Percentiles rank a stretch among this genome's conserved stretches.
phyloP scores from a whole-genome alignment of 2,888 invertebrate genomes.

The Lasioglossum zephyrum region DNA sequence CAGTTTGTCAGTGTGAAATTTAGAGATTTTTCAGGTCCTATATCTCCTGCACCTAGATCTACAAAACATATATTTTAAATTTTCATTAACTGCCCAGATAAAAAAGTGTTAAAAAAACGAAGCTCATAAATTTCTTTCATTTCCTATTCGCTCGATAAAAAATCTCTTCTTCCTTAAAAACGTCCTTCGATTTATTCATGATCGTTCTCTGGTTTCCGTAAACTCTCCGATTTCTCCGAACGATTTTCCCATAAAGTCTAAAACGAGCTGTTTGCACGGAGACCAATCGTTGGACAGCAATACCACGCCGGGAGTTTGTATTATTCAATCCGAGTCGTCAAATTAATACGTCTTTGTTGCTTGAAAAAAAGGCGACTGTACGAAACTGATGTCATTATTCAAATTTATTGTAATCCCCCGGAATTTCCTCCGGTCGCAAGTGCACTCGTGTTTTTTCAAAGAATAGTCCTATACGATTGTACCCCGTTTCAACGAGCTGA shows the following conservation, averaged over 20 bases:
- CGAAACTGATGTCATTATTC: not conserved
- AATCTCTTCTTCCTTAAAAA: not conserved
- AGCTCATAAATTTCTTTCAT: too few species aligned
- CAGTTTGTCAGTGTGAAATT: too few species aligned
- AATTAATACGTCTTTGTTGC: not conserved
- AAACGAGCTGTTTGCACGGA: too few species aligned
- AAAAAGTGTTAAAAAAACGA: too few species aligned
- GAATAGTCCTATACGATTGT: not conserved
- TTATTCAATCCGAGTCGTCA: not conserved
- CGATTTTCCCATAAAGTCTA: too few species aligned
- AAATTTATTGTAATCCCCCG: not conserved
- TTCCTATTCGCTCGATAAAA: not conserved
- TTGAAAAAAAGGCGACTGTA: not conserved
- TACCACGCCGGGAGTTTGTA: not conserved
- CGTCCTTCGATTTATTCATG: not conserved
- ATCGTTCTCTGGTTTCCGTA: not conserved
- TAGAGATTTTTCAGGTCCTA: too few species aligned
- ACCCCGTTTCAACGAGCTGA: not conserved
- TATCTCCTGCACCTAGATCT: too few species aligned
- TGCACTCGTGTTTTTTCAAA: not conserved
- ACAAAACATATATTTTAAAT: too few species aligned
- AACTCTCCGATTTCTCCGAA: too few species aligned
- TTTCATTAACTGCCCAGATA: too few species aligned
- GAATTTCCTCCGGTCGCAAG: not conserved
- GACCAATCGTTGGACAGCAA: not conserved